A percentile compares a stretch with the other conserved stretches of the same genome.
phyloP scores from a whole-genome alignment of 2,113 vertebrate genomes.

The Albula glossodonta region DNA sequence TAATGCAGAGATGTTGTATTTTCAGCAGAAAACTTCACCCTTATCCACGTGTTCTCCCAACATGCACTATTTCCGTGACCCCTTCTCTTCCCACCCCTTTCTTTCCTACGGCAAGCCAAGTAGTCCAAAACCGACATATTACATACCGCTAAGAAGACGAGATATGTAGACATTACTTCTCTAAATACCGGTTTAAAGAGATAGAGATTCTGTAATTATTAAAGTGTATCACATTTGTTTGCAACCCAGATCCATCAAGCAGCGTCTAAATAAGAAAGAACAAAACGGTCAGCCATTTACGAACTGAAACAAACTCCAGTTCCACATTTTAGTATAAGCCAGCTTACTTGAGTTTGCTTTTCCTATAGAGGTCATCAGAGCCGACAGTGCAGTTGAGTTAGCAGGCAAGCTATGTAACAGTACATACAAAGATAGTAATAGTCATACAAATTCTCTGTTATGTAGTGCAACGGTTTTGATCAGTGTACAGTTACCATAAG shows the following conservation, averaged over 20 bases:
- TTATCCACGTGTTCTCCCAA: conserved; percentile 64
- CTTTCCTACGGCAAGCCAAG: conserved; percentile 37
- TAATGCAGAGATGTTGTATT: not conserved
- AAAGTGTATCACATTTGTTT: not conserved
- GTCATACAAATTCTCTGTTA: not conserved
- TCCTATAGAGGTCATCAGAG: conserved; percentile 27
- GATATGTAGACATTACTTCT: not conserved
- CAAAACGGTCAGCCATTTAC: not conserved
- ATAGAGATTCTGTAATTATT: not conserved
- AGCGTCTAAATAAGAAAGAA: not conserved
- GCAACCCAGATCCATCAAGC: not conserved
- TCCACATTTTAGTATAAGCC: conserved; percentile 26
- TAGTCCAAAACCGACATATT: conserved; percentile 30
- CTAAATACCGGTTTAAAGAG: not conserved
- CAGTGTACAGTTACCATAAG: not conserved
- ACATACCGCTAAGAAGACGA: not conserved
- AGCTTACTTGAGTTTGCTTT: rapidly evolving
- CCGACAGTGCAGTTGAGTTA: conserved; percentile 14
- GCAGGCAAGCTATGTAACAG: not conserved
- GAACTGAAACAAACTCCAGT: conserved; percentile 14
- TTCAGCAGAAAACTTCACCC: not conserved
- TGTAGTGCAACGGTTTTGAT: not conserved
- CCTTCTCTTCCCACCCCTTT: conserved; percentile 11
- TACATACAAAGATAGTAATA: not conserved
- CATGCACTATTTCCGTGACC: conserved; percentile 42